Evolutionary conservation across 1,140 invertebrate genomes (phyloP).

Genomic region (Drosophila sproati): DNA sequence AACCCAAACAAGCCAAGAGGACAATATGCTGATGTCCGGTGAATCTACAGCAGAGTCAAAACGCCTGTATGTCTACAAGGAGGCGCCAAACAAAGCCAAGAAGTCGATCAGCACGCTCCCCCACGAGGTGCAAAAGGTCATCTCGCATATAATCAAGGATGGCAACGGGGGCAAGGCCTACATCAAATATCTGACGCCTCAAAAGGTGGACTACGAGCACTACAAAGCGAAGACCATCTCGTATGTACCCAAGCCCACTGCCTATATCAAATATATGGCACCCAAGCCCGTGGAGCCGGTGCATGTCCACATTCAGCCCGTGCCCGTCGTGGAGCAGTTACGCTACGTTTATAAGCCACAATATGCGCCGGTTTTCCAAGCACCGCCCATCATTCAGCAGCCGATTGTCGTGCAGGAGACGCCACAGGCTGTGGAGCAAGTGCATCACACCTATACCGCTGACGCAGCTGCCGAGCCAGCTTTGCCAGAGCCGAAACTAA

Average conservation of each 20-base stretch:
- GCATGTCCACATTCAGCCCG: slow-evolving; percentile 76
- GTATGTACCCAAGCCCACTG: slow-evolving; percentile 44
- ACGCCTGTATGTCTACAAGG: slow-evolving; percentile 68
- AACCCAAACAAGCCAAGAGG: slow-evolving; percentile 27
- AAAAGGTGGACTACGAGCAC: slow-evolving; percentile 67
- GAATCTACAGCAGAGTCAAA: slow-evolving; percentile 62
- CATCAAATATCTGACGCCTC: slow-evolving; percentile 70
- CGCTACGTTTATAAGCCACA: slow-evolving; percentile 70
- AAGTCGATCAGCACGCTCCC: slow-evolving; percentile 64
- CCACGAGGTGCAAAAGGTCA: slow-evolving; percentile 79
- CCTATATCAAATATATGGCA: slow-evolving; percentile 51
- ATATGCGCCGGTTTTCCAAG: slow-evolving; percentile 20
- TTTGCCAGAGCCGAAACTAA: slow-evolving; percentile 16
- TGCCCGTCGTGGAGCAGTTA: slow-evolving; percentile 78
- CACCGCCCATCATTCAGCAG: slow-evolving; percentile 50
- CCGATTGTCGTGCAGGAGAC: slow-evolving; percentile 71
- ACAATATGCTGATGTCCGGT: slow-evolving; percentile 50
- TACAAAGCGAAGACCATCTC: slow-evolving; percentile 43
- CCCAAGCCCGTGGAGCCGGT: slow-evolving; percentile 41
- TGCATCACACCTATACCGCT: slow-evolving; percentile 67
- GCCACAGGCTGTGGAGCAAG: slow-evolving; percentile 34
- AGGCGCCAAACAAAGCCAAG: slow-evolving; percentile 65
- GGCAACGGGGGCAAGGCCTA: slow-evolving; percentile 69
- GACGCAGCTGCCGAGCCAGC: slow-evolving; percentile 18
- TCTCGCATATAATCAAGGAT: slow-evolving; percentile 68